Percentiles rank a stretch among this genome's conserved stretches.
Conservation (phyloP, 2,797 vertebrate species). For the Phataginus tricuspis region DNA sequence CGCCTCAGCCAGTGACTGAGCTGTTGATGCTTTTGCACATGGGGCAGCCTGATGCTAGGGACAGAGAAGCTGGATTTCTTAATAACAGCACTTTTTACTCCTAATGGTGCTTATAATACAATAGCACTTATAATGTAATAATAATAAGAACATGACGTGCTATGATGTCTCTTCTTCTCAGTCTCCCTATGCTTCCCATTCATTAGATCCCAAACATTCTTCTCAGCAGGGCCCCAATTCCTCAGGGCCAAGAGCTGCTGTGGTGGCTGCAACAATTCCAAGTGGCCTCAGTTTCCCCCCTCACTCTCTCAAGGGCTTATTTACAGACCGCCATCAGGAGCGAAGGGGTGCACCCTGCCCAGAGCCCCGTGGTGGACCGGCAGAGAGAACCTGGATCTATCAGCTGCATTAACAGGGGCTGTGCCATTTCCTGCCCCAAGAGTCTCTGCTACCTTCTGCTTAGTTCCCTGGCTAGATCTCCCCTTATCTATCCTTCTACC, state of each 20-base stretch:
- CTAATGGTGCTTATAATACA: conserved; percentile 75
- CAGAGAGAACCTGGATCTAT: neutral
- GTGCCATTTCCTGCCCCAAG: neutral
- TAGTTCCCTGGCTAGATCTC: neutral
- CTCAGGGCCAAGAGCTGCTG: neutral
- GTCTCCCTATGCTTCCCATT: conserved; percentile 52
- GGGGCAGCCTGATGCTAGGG: conserved; percentile 21
- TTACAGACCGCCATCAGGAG: neutral
- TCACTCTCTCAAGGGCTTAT: neutral
- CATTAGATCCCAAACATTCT: conserved; percentile 35
- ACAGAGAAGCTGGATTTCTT: conserved; percentile 56
- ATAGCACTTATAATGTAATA: conserved; percentile 69
- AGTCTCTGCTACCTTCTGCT: neutral
- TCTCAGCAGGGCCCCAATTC: conserved; percentile 1
- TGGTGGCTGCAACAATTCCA: neutral
- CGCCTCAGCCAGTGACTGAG: conserved; percentile 36
- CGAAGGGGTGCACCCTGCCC: fast-evolving
- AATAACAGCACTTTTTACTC: conserved; percentile 59
- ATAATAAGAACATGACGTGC: conserved; percentile 69
- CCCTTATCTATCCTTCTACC: neutral
- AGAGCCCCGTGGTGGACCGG: neutral
- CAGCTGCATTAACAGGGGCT: neutral
- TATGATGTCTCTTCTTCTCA: conserved; percentile 49
- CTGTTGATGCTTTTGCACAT: conserved; percentile 49
- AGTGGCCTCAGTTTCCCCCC: neutral